Percentiles rank a stretch among this genome's conserved stretches.
Evolutionary conservation across 2,797 vertebrate species (phyloP).

Genomic region (Poeciliopsis presidionis): DNA sequence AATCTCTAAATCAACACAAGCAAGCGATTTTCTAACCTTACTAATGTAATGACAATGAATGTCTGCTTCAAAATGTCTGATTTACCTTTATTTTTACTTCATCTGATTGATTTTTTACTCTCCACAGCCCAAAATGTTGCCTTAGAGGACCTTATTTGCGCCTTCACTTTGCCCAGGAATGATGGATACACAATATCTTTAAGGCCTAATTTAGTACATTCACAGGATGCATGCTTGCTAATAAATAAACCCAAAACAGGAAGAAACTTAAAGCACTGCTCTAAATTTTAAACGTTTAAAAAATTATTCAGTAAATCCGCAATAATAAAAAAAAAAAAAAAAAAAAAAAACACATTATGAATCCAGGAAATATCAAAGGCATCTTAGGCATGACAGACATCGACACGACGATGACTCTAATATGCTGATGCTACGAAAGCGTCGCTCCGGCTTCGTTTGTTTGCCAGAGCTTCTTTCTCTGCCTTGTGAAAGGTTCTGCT

Average conservation of each 20-base stretch:
- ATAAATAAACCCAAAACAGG: neutral
- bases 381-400: slow-evolving; percentile 14
- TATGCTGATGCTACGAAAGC: slow-evolving; percentile 29
- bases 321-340: neutral
- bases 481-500: slow-evolving; percentile 67
- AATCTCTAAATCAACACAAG: neutral
- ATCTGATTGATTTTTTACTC: neutral
- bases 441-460: slow-evolving; percentile 17
- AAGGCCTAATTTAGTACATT: neutral
- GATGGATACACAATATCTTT: too few relatives aligned
- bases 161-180: neutral
- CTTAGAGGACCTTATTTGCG: neutral
- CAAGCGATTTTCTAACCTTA: neutral
- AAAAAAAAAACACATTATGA: slow-evolving; percentile 13
- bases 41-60: neutral
- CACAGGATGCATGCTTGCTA: neutral
- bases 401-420: slow-evolving; percentile 33
- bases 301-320: neutral
- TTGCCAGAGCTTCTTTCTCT: slow-evolving; percentile 46
- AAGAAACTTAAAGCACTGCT: slow-evolving; percentile 8
- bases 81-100: neutral
- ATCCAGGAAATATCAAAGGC: slow-evolving; percentile 28
- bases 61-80: neutral
- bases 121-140: neutral
- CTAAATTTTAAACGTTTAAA: neutral